Evolutionary conservation across 2,113 vertebrate genomes (phyloP).

Genomic region (Phyllopteryx taeniolatus): DNA sequence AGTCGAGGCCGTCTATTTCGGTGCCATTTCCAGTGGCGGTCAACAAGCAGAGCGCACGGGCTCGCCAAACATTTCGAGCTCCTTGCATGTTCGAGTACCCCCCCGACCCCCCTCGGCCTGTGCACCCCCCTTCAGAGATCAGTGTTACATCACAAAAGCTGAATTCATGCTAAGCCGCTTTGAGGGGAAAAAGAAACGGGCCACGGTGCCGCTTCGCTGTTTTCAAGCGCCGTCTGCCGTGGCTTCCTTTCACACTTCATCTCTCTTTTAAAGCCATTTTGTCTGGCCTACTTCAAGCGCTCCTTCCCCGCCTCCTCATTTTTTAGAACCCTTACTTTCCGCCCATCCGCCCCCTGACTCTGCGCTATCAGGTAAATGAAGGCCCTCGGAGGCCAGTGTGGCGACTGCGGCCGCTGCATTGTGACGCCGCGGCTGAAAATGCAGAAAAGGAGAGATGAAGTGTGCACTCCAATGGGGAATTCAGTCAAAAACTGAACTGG

Average conservation of each 20-base stretch:
- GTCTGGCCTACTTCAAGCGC: constrained; percentile 7
- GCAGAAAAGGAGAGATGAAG: constrained; percentile 4
- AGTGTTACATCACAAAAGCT: constrained; percentile 68
- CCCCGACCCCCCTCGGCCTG: constrained; percentile 53
- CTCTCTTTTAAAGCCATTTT: constrained; percentile 28
- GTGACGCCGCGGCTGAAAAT: constrained; percentile 14
- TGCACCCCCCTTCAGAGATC: constrained; percentile 58
- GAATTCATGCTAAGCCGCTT: constrained; percentile 57
- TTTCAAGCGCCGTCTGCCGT: constrained; percentile 21
- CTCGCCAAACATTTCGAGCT: constrained; percentile 47
- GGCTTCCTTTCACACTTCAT: constrained; percentile 14
- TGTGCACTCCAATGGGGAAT: not conserved
- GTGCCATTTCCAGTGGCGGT: constrained; percentile 54
- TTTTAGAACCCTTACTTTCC: constrained; percentile 14
- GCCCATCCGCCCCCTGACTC: constrained; percentile 29
- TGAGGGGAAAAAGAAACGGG: too few relatives aligned
- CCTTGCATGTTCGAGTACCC: constrained; percentile 54
- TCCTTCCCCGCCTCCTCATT: constrained; percentile 27
- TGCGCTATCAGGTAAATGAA: constrained; percentile 52
- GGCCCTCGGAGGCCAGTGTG: constrained; percentile 27
- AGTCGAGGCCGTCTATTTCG: constrained; percentile 30
- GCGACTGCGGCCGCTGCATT: constrained; percentile 15
- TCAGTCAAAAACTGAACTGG: too few relatives aligned
- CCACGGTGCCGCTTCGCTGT: too few relatives aligned
- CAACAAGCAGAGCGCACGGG: constrained; percentile 35